Base-by-base conservation (phyloP, 2,888 invertebrate genomes). In the Plutella xylostella region DNA sequence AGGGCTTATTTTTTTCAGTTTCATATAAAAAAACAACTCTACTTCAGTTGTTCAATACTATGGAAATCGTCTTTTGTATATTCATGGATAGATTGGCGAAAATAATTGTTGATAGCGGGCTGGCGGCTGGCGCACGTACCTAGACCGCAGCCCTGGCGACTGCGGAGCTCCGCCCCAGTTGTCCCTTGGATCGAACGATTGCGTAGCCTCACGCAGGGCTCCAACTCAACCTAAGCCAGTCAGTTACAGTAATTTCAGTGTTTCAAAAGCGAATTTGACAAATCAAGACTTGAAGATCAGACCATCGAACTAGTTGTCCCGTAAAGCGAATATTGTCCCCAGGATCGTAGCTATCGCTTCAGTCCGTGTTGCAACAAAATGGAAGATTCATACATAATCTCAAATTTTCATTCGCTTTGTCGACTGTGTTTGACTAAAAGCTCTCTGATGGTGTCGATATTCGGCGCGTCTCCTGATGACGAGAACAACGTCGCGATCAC, bases 341-440 rank as follows among this genome's bases (percentile, higher is more conserved):
- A 25, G 6, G 6, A 12, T 28, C 11, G 22, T 25, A n/a, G 20
- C 18, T 14, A 34, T 22, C 22, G 33, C 34, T 15, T n/a, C 20
- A 42, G 43, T 49, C 42, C 18, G n/a, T n/a, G n/a, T 48, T 43
- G 41, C 44, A 45, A 53, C 52, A 79, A 76, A 73, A 82, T 82
- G 82, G 83, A 82, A 71, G 85, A 82, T 72, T 78, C 82, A 53
- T 84, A 69, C 60, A 80, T 85, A 54, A 86, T 87, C 65, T 75
- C 85, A 43, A 87, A 86, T 77, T 87, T 88, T 64, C 85, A 87
- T 68, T 79, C 85, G 51, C 84, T 89, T 46, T 91, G 91, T 73
- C 86, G 91, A 25, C 71, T 91, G 51, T 91, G 91, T 65, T 74
- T 90, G 58, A 84, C 84, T 54, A 86, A 86, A 61, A 87, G 87